Evolutionary conservation across 1,140 invertebrate species (phyloP), one percentile per base, ranked within the genome.

Genomic region (Amyelois transitella): DNA sequence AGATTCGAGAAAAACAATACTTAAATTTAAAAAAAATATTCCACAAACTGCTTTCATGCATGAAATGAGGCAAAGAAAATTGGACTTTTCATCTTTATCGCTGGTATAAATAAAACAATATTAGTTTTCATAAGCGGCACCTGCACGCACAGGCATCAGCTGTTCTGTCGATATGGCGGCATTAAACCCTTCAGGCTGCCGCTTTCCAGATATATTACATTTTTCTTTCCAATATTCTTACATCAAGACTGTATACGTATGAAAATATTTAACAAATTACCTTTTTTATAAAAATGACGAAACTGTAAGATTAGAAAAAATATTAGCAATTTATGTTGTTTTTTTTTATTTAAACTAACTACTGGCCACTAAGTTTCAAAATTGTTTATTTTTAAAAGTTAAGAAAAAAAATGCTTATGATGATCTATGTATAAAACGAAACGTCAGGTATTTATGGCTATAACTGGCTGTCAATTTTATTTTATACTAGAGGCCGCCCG

Each of bases 61-160:
- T 38, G 2, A 38, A 38, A 14, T 14, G 32, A 38, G 32, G 32
- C 32, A 14, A 38, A 38, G 8, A 14, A 38, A 38, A 38, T 38
- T 38, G 32, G 32, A 38, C 8, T 38, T 38, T 38, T 55, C 20
- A 18, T 7, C 54, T 61, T 65, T 58, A 59, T 55, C 49, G 59
- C 17, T 38, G 61, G 60, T 65, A 71, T 71, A 71, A 68, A 71
- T 71, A 73, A 73, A 69, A 71, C 55, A 60, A 64, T 74, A 74
- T 74, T 73, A 68, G 64, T 66, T 70, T 66, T 60, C 63, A 62
- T 60, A 68, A 64, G 45, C 51, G 54, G 50, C 66, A 69, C 66
- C 66, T 72, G 56, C 18, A 19, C 47, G 51, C 32, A 14, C 4
- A 5, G 32, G 53, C 62, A 60, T 57, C 64, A 69, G 58, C 66